phyloP scores from a whole-genome alignment of 2,113 vertebrate genomes.

The Archocentrus centrarchus region DNA sequence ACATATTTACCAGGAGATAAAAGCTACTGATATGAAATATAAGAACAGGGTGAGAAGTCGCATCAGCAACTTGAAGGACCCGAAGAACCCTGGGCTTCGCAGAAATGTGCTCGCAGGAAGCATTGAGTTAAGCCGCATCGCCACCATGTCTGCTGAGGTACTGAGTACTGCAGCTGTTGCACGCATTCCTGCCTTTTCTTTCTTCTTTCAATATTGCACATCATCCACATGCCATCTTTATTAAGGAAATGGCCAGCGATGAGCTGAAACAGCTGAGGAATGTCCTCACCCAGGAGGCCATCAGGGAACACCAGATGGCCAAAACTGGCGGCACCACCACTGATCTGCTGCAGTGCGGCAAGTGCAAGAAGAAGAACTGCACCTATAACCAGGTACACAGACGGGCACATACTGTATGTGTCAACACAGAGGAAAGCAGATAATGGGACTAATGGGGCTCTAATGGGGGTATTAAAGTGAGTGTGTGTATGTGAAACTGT shows the following conservation, averaged over 20 bases:
- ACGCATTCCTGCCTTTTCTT: neutral
- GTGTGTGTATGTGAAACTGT: neutral
- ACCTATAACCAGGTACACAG: constrained; percentile 84
- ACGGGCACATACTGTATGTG: neutral
- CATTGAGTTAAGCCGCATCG: constrained; percentile 86
- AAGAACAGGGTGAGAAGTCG: constrained; percentile 96
- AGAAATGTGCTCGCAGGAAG: constrained; percentile 89
- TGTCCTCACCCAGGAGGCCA: constrained; percentile 95
- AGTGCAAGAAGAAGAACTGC: constrained; percentile 98
- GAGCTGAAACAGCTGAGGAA: constrained; percentile 93
- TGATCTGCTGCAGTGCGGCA: constrained; percentile 93
- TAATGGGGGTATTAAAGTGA: neutral
- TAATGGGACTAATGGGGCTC: fast-evolving
- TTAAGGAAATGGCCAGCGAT: constrained; percentile 97
- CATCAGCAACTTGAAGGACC: constrained; percentile 98
- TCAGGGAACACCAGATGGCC: constrained; percentile 98
- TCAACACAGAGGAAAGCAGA: neutral
- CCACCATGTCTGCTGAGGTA: constrained; percentile 95
- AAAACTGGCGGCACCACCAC: constrained; percentile 94
- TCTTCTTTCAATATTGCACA: neutral
- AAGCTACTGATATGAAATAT: constrained; percentile 95
- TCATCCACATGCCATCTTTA: neutral
- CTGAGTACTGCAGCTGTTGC: neutral
- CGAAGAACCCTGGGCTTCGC: constrained; percentile 92
- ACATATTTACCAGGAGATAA: constrained; percentile 97